Evolutionary conservation across 2,113 vertebrate genomes (phyloP).

Genomic region (Engystomops pustulosus): DNA sequence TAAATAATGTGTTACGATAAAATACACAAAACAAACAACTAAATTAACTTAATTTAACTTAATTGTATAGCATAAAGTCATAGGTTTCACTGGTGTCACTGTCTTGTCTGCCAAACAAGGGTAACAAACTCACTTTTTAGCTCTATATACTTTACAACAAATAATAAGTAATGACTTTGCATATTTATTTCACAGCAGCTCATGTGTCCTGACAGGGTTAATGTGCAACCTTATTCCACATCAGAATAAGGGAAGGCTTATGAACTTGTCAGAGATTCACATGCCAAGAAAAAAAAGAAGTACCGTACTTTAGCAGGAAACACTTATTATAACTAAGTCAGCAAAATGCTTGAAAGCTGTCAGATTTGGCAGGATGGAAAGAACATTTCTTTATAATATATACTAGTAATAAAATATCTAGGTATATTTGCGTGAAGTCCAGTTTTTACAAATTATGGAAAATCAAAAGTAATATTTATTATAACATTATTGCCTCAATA

Average conservation of each 20-base stretch:
- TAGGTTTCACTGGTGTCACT: too few relatives aligned
- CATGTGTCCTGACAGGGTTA: conserved; percentile 25
- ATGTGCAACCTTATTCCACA: conserved; percentile 28
- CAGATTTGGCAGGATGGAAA: conserved; percentile 19
- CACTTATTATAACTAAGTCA: conserved; percentile 44
- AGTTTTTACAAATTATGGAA: background rate
- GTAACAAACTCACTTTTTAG: background rate
- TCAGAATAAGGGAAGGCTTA: conserved; percentile 6
- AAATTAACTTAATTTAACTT: too few relatives aligned
- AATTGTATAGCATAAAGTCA: too few relatives aligned
- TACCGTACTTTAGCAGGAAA: conserved; percentile 47
- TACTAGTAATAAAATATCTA: background rate
- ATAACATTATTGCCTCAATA: background rate
- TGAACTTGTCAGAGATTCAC: conserved; percentile 38
- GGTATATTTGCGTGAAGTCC: background rate
- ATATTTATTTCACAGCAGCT: conserved; percentile 8
- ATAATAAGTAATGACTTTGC: background rate
- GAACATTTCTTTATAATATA: conserved; percentile 12
- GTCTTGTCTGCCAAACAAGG: too few relatives aligned
- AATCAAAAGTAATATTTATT: background rate
- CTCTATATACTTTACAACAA: background rate
- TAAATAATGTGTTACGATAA: too few relatives aligned
- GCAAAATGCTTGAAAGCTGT: conserved; percentile 43
- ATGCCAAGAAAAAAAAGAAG: conserved; percentile 35
- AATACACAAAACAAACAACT: too few relatives aligned